Evolutionary conservation across 1,140 invertebrate genomes (phyloP), one percentile per base, ranked within the genome.

Genomic region (Drosophila oshimai): DNA sequence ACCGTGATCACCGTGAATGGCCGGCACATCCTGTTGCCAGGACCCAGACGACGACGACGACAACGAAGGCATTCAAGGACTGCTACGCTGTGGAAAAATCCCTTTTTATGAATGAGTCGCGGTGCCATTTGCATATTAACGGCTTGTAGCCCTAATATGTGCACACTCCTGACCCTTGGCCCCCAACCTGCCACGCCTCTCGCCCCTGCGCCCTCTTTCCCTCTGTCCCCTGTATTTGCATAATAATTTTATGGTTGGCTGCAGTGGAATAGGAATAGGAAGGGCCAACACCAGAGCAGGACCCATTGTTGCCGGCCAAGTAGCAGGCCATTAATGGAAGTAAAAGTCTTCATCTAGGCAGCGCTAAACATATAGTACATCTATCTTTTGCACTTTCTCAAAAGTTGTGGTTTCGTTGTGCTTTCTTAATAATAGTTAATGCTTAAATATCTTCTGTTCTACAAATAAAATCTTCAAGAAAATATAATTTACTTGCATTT

Each of bases 231-330:
- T 6, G 51, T 83, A 81, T 81, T 81, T 81, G 77, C 77, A 83
- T 81, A 81, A 81, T 81, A 81, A 81, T 81, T 81, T 81, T 81
- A 81, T 81, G 77, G 77, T 74, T 76, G 77, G 77, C 39, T 81
- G 77, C 77, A 81, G 77, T 81, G 58, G 68, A 83, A 81, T 76
- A 69, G 60, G 65, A 81, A 45, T 77, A 51, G 62, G 68, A 68
- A 47, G 26, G 26, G 60, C 55, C 54, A 57, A 36, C 29, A 29
- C 60, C 47, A 75, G 53, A 47, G 58, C 64, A 62, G 55, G 69
- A 49, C 37, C 24, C 46, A 76, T 81, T 81, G 77, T 81, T 54
- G 53, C 36, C 44, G 67, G 51, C 76, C 75, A 74, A 79, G 69
- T 54, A 72, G 45, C 34, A 41, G 55, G 46, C 46, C 77, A 72